Conservation (phyloP, 2,888 invertebrate species). For the Ganaspis brasiliensis region DNA sequence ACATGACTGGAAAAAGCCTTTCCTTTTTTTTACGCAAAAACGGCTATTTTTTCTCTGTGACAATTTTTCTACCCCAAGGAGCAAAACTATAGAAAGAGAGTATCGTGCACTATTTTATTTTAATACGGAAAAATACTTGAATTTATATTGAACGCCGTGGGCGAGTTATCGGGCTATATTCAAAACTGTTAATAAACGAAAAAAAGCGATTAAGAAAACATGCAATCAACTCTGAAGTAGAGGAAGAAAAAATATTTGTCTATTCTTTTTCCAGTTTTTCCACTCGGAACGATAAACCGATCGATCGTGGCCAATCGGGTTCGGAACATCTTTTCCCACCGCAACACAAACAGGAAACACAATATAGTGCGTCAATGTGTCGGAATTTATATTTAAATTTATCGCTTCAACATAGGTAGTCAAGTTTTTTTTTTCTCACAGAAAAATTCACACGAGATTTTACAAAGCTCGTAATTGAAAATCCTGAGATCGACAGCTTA, state of each 20-base stretch:
- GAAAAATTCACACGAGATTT: constrained; percentile 37
- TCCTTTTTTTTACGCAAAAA: not conserved
- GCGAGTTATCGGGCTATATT: constrained; percentile 1
- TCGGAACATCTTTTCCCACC: constrained; percentile 37
- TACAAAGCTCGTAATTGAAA: constrained; percentile 30
- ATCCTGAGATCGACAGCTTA: not conserved
- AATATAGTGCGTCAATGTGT: constrained; percentile 9
- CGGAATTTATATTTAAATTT: constrained; percentile 43
- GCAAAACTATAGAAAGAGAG: not conserved
- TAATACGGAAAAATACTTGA: not conserved
- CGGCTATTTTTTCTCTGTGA: not conserved
- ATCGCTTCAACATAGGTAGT: constrained; percentile 29
- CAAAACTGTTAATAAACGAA: not conserved
- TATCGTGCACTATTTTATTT: not conserved
- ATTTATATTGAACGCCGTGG: not conserved
- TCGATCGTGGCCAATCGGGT: constrained; percentile 35
- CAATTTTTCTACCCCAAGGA: not conserved
- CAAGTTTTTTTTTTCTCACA: constrained; percentile 5
- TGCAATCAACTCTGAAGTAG: constrained; percentile 28
- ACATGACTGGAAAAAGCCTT: not conserved
- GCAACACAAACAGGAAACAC: constrained; percentile 24
- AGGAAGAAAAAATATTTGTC: constrained; percentile 43
- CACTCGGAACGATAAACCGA: constrained; percentile 14
- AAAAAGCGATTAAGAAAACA: constrained; percentile 4
- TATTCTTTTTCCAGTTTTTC: constrained; percentile 53